phyloP scores from a whole-genome alignment of 2,888 invertebrate genomes.

The Sinohyriopsis cumingii region DNA sequence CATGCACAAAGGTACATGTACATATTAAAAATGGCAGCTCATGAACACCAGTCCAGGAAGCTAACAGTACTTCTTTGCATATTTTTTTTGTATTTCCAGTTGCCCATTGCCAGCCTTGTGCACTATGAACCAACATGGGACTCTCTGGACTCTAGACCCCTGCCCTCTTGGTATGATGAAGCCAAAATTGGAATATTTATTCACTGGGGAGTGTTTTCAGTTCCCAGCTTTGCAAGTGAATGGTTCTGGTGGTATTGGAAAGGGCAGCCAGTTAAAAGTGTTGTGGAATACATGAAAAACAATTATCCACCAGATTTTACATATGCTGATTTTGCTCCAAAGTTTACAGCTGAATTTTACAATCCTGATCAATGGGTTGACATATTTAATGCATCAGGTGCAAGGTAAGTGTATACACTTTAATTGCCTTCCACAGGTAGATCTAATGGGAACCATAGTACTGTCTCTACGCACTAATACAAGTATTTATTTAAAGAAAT shows the following conservation, averaged over 20 bases:
- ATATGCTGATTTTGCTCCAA: constrained; percentile 91
- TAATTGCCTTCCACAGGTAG: too few relatives aligned
- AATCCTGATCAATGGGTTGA: constrained; percentile 88
- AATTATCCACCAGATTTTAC: constrained; percentile 89
- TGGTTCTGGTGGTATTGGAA: constrained; percentile 95
- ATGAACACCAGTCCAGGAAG: too few relatives aligned
- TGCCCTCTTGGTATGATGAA: constrained; percentile 73
- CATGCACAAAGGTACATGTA: too few relatives aligned
- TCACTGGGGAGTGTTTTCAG: constrained; percentile 74
- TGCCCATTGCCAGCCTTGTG: too few relatives aligned
- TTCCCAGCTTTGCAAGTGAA: constrained; percentile 75
- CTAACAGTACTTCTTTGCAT: too few relatives aligned
- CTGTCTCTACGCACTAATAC: too few relatives aligned
- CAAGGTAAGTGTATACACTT: constrained; percentile 75
- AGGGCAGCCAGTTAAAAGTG: constrained; percentile 39
- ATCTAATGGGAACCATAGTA: too few relatives aligned
- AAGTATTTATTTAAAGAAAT: too few relatives aligned
- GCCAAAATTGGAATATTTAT: constrained; percentile 74
- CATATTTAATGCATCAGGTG: constrained; percentile 87
- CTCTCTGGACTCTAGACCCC: constrained; percentile 71
- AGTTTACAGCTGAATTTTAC: constrained; percentile 91
- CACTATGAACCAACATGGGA: constrained; percentile 44
- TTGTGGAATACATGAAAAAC: constrained; percentile 81
- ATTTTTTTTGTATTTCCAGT: too few relatives aligned
- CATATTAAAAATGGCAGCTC: too few relatives aligned